Base-by-base conservation (phyloP, 2,113 vertebrate species). In the Perca schrenkii region DNA sequence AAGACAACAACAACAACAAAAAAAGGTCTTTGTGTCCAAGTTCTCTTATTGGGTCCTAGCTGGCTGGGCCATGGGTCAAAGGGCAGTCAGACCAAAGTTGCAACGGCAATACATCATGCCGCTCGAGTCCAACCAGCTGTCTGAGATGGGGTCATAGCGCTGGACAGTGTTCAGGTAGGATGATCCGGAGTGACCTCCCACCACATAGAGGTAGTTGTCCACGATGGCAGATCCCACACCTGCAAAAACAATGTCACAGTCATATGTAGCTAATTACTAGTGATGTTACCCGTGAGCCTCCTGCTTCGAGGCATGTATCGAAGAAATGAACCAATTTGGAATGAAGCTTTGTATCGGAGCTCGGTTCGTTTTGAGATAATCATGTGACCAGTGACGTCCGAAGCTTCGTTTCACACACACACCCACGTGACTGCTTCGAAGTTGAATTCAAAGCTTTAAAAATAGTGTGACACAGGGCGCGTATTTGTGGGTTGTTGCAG, bases 131-230 rank as follows among this genome's bases (percentile, higher is more conserved):
- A 96, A 95, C 98, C 98, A 99, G 19, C 94, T 96, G 86, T 99
- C 98, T 0, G 97, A 96, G 90, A 98, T 96, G 16, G 98, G 98
- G 68, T 99, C 97, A 7, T 99, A 99, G 67, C 96, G 96, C 94
- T 99, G 98, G 60, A 99, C 98, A 17, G 97, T 97, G 93, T 99
- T 99, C 90, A 99, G 95, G 90, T 99, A 99, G 67, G 98, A 99
- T 0, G 98, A 99, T 28, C 98, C 98, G 0, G 98, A 99, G 88
- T 99, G 98, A 21, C 98, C 98, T 1, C 98, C 98, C 1, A 99
- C 98, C 46, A 99, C 98, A 25, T 99, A 99, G 68, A 99, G 98
- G 94, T 95, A 97, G 94, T 98, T 97, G 78, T 99, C 98, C 65
- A 99, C 96, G 11, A 99, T 96, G 3, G 98, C 97, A 25, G 98